Base-by-base conservation (phyloP, 2,888 invertebrate genomes). In the Synergus umbraculus region DNA sequence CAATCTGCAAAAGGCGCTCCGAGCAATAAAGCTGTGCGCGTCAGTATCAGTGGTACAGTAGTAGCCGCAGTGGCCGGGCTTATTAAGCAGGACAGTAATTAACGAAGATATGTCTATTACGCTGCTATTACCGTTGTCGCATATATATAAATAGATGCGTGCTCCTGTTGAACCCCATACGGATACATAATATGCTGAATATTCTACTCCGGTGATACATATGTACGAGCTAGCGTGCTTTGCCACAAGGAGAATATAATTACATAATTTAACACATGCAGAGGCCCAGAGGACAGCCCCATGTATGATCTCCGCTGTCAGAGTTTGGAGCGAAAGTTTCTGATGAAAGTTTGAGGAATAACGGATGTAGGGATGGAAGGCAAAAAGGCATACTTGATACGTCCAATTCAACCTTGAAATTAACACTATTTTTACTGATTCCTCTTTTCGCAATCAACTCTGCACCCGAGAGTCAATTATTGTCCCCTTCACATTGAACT, bases 41-140 rank as follows among this genome's bases (percentile, higher is more conserved):
- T 73, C 73, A 73, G 54, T 73, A 73, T 73, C 73, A 73, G 73
- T 37, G 54, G 73, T 15, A 82, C 73, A 73, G 73, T 37, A 37
- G 73, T 46, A 82, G 78, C 78, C 66, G 77, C 58, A 54, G 73
- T 81, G 76, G 78, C 76, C 54, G 79, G 80, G 83, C 84, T 88
- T 89, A 89, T 89, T 89, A 88, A 89, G 87, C 86, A 83, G 82
- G 84, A 86, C 86, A 86, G 88, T 90, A 90, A 90, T 89, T 88
- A 88, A 88, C 87, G 85, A 85, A 88, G 88, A 83, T 87, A 87
- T 87, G 89, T 88, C 87, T 87, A 88, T 88, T 87, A 88, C 82
- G 79, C 63, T 76, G 83, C 86, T 86, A 88, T 89, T 87, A 87
- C 83, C 78, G 86, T 85, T 83, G 77, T 79, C 79, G 83, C 76